phyloP scores from a whole-genome alignment of 2,797 vertebrate genomes.

The Labeo calbasu region DNA sequence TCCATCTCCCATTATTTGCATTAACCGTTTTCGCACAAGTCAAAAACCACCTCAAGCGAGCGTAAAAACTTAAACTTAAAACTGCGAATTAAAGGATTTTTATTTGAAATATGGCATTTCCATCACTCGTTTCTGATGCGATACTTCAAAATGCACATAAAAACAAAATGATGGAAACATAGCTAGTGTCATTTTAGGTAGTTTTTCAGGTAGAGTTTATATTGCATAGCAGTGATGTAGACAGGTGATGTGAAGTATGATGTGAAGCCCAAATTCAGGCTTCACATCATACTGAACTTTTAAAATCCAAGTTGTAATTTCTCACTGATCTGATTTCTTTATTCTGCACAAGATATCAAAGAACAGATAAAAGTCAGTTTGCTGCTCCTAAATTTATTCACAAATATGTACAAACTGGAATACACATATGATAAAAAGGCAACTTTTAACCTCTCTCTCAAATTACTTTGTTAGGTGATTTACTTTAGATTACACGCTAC shows the following conservation, averaged over 20 bases:
- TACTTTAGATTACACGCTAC: neutral
- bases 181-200: neutral
- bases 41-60: too few relatives aligned
- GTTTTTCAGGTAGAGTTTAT: neutral
- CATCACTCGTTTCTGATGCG: too few relatives aligned
- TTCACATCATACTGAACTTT: neutral
- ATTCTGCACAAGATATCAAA: neutral
- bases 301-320: neutral
- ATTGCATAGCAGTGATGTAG: neutral
- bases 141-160: too few relatives aligned
- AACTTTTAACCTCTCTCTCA: neutral
- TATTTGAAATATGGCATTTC: too few relatives aligned
- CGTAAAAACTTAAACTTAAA: too few relatives aligned
- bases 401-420: neutral
- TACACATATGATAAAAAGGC: neutral
- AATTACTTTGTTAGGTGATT: conserved; percentile 15
- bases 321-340: neutral
- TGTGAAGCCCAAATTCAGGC: neutral
- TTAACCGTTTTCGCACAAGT: too few relatives aligned
- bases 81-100: too few relatives aligned
- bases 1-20: too few relatives aligned
- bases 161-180: too few relatives aligned
- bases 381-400: neutral
- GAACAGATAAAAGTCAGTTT: neutral
- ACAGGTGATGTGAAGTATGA: too few relatives aligned